Evolutionary conservation across 2,888 invertebrate species (phyloP).

Genomic region (Tachystola acroxantha): DNA sequence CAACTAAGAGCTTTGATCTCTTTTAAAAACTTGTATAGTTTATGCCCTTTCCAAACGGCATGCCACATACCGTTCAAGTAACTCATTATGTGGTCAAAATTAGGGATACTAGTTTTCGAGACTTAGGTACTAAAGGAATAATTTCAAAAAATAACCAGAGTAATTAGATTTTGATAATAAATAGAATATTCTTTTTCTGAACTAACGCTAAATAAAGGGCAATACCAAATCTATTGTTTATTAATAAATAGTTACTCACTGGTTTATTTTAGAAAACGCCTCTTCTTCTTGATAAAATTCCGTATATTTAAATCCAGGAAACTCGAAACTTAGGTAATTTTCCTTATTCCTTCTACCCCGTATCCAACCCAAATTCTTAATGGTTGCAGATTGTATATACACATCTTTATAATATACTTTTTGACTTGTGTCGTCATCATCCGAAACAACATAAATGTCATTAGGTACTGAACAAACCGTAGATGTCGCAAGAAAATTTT

Average conservation of each 20-base stretch:
- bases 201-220: too few relatives aligned
- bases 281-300: slow-evolving; percentile 43
- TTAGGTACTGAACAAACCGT: slow-evolving; percentile 22
- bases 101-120: too few relatives aligned
- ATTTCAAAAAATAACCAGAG: too few relatives aligned
- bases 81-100: too few relatives aligned
- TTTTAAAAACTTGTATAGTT: too few relatives aligned
- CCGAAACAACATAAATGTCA: slow-evolving; percentile 34
- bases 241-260: slow-evolving; percentile 49
- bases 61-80: too few relatives aligned
- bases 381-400: slow-evolving; percentile 47
- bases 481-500: slow-evolving; percentile 37
- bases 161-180: too few relatives aligned
- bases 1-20: too few relatives aligned
- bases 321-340: slow-evolving; percentile 45
- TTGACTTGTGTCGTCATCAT: slow-evolving; percentile 23
- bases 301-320: slow-evolving; percentile 53
- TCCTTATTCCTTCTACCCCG: slow-evolving; percentile 32
- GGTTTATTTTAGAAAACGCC: slow-evolving; percentile 50
- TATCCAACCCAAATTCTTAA: slow-evolving; percentile 48
- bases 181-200: too few relatives aligned
- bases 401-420: slow-evolving; percentile 26
- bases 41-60: too few relatives aligned
- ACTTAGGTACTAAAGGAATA: too few relatives aligned
- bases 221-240: too few relatives aligned